Conservation (phyloP, 2,888 invertebrate genomes). For the Drosophila cracens region DNA sequence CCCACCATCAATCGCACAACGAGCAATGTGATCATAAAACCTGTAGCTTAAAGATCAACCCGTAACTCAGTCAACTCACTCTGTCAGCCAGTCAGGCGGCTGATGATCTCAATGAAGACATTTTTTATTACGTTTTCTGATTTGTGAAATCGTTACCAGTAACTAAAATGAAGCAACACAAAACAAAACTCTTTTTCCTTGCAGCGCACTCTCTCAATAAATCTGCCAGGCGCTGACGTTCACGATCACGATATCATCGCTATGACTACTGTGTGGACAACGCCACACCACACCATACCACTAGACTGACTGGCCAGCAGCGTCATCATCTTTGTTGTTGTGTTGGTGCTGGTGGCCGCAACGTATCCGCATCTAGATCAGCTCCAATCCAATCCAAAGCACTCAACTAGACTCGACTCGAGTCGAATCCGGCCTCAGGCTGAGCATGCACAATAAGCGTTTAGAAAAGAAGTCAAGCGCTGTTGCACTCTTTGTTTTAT, state of each 20-base stretch:
- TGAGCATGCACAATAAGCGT: constrained; percentile 56
- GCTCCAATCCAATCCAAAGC: constrained; percentile 30
- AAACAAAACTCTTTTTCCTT: constrained; percentile 3
- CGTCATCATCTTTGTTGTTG: constrained; percentile 7
- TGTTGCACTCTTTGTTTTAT: constrained; percentile 48
- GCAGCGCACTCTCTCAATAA: constrained; percentile 42
- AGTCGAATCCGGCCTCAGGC: constrained; percentile 56
- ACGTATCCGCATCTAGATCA: constrained; percentile 58
- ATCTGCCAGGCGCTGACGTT: constrained; percentile 53
- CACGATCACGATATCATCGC: constrained; percentile 55
- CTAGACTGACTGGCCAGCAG: neutral
- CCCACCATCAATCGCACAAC: constrained; percentile 62
- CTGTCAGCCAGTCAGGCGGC: constrained; percentile 30
- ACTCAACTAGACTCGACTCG: constrained; percentile 30
- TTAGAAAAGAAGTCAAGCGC: constrained; percentile 57
- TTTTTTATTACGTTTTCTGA: constrained; percentile 61
- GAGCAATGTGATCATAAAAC: constrained; percentile 62
- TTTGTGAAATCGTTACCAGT: constrained; percentile 65
- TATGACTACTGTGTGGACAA: constrained; percentile 50
- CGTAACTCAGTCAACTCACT: constrained; percentile 16
- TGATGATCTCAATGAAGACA: constrained; percentile 77
- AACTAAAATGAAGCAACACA: constrained; percentile 16
- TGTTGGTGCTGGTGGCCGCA: constrained; percentile 3
- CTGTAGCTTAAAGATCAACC: constrained; percentile 62
- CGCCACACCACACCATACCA: neutral